Percentiles rank a stretch among this genome's conserved stretches.
phyloP scores from a whole-genome alignment of 92 coral and sea anemone genomes.

The Zoanthus solanderi region DNA sequence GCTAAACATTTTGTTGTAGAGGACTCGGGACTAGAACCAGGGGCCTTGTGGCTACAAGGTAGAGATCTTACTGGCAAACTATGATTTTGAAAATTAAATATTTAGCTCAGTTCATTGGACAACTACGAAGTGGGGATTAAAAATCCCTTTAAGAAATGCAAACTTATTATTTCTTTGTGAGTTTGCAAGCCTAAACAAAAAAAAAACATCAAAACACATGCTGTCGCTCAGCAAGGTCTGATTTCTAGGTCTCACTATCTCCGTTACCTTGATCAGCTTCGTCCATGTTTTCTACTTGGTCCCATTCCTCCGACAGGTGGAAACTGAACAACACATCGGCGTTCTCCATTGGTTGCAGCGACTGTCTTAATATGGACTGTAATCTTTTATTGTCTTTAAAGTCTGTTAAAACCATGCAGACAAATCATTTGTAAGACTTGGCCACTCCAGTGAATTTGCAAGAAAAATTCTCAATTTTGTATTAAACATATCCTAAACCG shows the following conservation, averaged over 20 bases:
- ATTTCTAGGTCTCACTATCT: background rate
- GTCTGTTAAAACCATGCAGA: constrained; percentile 52
- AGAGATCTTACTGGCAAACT: too few species aligned
- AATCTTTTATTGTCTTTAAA: constrained; percentile 76
- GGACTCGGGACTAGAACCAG: too few species aligned
- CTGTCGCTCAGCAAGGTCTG: background rate
- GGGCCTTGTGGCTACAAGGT: too few species aligned
- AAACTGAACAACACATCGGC: constrained; percentile 79
- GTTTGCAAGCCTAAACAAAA: background rate
- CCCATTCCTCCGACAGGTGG: constrained; percentile 41
- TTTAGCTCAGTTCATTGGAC: too few species aligned
- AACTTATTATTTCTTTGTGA: background rate
- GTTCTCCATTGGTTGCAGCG: constrained; percentile 87
- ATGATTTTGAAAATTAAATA: too few species aligned
- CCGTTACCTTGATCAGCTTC: constrained; percentile 29
- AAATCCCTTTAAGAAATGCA: background rate
- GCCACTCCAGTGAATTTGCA: background rate
- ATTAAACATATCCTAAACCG: background rate
- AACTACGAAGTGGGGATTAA: background rate
- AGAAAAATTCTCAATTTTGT: background rate
- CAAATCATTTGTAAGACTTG: background rate
- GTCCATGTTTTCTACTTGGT: constrained; percentile 20
- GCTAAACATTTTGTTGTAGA: too few species aligned
- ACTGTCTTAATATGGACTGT: constrained; percentile 82
- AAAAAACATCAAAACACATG: background rate